phyloP scores from a whole-genome alignment of 2,113 vertebrate genomes.

The Heliornis fulica region DNA sequence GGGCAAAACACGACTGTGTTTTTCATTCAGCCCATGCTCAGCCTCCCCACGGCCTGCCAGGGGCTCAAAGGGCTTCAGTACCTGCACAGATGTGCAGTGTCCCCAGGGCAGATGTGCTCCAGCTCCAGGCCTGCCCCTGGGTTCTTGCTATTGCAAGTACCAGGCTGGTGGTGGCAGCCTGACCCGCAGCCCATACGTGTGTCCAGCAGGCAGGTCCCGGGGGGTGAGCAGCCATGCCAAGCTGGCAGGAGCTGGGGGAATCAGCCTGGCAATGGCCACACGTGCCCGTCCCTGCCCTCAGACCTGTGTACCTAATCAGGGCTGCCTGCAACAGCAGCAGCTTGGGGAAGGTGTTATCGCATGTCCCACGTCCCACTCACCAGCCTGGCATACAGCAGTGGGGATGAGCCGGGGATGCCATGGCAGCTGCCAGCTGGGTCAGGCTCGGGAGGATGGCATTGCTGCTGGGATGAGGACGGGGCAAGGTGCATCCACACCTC shows the following conservation, averaged over 20 bases:
- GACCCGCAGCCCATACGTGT: not conserved
- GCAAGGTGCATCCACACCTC: not conserved
- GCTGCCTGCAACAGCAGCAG: not conserved
- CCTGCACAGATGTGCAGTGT: not conserved
- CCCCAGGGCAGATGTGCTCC: not conserved
- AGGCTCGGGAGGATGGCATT: not conserved
- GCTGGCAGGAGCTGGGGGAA: not conserved
- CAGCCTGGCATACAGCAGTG: not conserved
- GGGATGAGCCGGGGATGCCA: not conserved
- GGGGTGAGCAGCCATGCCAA: not conserved
- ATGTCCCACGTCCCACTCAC: accelerated
- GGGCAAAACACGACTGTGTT: not conserved
- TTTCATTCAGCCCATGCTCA: not conserved
- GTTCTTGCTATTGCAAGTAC: conserved; percentile 1
- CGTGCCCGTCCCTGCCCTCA: accelerated
- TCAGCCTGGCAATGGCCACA: not conserved
- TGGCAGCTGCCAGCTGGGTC: not conserved
- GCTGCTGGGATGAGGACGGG: not conserved
- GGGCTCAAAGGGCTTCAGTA: not conserved
- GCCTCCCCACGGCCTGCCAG: not conserved
- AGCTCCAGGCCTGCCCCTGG: not conserved
- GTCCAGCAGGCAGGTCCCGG: not conserved
- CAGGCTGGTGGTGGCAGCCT: conserved; percentile 39
- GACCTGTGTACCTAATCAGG: not conserved
- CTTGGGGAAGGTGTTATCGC: not conserved